Evolutionary conservation across 1,140 invertebrate genomes (phyloP).

Genomic region (Augochlora pura): DNA sequence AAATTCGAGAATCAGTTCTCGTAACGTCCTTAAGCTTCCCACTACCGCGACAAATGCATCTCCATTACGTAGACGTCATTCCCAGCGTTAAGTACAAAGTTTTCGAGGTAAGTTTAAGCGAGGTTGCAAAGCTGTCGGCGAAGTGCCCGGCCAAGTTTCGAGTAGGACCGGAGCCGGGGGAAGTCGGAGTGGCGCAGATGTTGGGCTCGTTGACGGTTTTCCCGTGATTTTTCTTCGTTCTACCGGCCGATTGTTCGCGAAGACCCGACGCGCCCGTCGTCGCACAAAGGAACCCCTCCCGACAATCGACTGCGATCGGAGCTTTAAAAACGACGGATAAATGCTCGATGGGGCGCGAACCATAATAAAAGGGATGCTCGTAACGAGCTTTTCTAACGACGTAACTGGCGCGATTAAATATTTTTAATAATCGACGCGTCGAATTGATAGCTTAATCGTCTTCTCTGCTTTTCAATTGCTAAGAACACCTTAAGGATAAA

Average conservation of each 20-base stretch:
- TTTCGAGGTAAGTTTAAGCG: slow-evolving; percentile 11
- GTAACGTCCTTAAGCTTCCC: neutral
- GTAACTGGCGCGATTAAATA: too few relatives aligned
- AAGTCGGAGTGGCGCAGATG: slow-evolving; percentile 13
- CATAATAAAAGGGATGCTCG: too few relatives aligned
- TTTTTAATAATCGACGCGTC: too few relatives aligned
- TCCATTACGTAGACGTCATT: neutral
- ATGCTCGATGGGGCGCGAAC: neutral
- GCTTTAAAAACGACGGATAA: neutral
- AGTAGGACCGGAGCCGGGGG: neutral
- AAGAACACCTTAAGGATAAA: too few relatives aligned
- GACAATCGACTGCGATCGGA: neutral
- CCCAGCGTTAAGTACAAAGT: slow-evolving; percentile 41
- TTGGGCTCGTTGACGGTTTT: slow-evolving; percentile 7
- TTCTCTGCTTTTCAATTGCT: too few relatives aligned
- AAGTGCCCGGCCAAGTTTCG: slow-evolving; percentile 4
- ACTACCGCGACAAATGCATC: slow-evolving; percentile 20
- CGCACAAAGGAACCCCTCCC: neutral
- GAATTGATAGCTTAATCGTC: too few relatives aligned
- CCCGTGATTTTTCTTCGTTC: neutral
- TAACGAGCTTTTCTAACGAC: too few relatives aligned
- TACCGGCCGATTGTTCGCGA: neutral
- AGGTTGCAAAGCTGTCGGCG: slow-evolving; percentile 21
- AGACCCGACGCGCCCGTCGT: neutral
- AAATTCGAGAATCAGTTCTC: slow-evolving; percentile 14